These are phyloP conservation scores for Caenorhabditis imperialis DNA, from an alignment of 2,888 invertebrate species.

Conservation along the genomic window DNA sequence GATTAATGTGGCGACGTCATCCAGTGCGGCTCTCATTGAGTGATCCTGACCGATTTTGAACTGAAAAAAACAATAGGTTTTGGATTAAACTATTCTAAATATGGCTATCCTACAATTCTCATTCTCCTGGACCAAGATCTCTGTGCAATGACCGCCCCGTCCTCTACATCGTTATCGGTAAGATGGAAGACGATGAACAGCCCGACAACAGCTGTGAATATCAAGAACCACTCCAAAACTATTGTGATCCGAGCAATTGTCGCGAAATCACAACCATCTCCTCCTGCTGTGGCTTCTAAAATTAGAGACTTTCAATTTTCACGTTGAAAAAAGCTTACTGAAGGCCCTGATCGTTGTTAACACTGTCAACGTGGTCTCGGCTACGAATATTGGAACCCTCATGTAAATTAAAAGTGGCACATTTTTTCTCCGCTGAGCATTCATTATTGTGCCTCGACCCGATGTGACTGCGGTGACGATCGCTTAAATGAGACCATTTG, in stretches of 20 bases:
- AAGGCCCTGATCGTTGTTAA: constrained; percentile 84
- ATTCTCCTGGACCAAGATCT: constrained; percentile 67
- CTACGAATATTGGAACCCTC: constrained; percentile 85
- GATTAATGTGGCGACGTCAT: constrained; percentile 75
- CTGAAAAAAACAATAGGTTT: constrained; percentile 53
- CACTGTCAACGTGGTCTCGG: constrained; percentile 87
- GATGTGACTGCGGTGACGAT: constrained; percentile 73
- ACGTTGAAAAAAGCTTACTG: constrained; percentile 46
- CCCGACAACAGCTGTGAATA: constrained; percentile 70
- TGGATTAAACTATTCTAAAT: constrained; percentile 6
- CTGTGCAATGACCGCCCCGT: constrained; percentile 64
- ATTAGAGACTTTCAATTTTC: not conserved
- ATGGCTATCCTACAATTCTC: constrained; percentile 63
- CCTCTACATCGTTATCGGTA: constrained; percentile 66
- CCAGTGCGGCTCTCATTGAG: constrained; percentile 73
- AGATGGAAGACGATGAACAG: constrained; percentile 64
- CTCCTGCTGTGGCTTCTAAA: constrained; percentile 42
- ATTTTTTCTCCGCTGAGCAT: constrained; percentile 83
- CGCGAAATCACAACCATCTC: constrained; percentile 52
- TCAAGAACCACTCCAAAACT: constrained; percentile 73
- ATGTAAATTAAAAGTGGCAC: constrained; percentile 81
- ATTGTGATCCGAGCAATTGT: constrained; percentile 68
- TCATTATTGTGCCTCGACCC: constrained; percentile 86
- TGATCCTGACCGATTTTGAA: constrained; percentile 75
- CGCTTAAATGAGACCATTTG: constrained; percentile 36